Evolutionary conservation across 2,888 invertebrate species (phyloP).

Genomic region (Archips crataeganus): DNA sequence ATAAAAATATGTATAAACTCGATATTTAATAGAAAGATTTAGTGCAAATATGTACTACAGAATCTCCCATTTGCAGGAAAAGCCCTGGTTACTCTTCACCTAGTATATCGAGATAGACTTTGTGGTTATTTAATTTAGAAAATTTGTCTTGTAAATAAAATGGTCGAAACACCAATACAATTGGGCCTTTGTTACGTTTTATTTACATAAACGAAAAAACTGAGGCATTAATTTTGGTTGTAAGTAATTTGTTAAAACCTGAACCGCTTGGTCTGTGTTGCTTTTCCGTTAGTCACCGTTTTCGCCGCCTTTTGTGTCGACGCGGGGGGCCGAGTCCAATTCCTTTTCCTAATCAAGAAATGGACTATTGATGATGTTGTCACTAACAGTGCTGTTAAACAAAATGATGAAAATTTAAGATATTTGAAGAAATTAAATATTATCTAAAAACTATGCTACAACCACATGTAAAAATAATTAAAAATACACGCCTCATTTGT

Average conservation of each 20-base stretch:
- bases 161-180: neutral
- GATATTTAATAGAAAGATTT: too few species aligned
- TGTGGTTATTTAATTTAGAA: neutral
- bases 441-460: neutral
- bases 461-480: neutral
- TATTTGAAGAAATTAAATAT: neutral
- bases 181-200: slow-evolving; percentile 11
- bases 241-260: slow-evolving; percentile 41
- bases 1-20: too few species aligned
- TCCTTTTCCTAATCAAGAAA: slow-evolving; percentile 36
- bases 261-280: slow-evolving; percentile 29
- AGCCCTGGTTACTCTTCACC: too few species aligned
- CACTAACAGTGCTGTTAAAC: slow-evolving; percentile 1
- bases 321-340: slow-evolving; percentile 25
- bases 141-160: neutral
- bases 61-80: too few species aligned
- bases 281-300: slow-evolving; percentile 24
- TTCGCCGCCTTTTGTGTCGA: slow-evolving; percentile 28
- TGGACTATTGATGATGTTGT: slow-evolving; percentile 32
- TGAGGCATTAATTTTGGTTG: slow-evolving; percentile 19
- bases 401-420: neutral
- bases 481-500: neutral
- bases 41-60: too few species aligned
- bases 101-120: too few species aligned
- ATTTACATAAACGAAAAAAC: slow-evolving; percentile 18